These are phyloP conservation scores for Morone saxatilis DNA, from an alignment of 2,113 vertebrate species.

Conservation along the genomic window DNA sequence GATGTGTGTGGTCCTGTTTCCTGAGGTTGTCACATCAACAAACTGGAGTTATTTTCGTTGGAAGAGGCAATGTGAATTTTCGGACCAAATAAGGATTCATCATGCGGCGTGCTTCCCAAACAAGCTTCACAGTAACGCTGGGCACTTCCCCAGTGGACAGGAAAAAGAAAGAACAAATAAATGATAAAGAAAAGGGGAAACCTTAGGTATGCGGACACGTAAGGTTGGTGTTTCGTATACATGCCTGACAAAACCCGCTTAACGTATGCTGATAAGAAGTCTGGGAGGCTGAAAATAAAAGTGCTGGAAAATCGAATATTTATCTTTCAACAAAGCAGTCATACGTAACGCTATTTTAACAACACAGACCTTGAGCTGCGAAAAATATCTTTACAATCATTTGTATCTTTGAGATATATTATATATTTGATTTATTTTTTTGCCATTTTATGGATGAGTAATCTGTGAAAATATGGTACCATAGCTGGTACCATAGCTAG, in stretches of 20 bases:
- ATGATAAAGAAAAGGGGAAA: constrained; percentile 32
- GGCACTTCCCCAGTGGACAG: constrained; percentile 45
- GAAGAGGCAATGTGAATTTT: constrained; percentile 76
- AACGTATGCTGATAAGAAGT: constrained; percentile 54
- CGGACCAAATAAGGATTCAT: constrained; percentile 85
- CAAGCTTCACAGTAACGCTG: constrained; percentile 35
- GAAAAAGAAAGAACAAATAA: constrained; percentile 49
- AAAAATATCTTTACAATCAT: constrained; percentile 21
- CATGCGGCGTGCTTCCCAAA: constrained; percentile 50
- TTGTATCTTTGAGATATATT: neutral
- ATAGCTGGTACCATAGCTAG: constrained; percentile 20
- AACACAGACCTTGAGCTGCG: constrained; percentile 18
- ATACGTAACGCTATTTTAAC: constrained; percentile 26
- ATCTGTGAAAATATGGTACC: constrained; percentile 2
- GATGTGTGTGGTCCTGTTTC: constrained; percentile 83
- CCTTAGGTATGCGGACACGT: constrained; percentile 36
- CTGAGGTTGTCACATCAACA: constrained; percentile 81
- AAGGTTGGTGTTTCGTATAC: constrained; percentile 58
- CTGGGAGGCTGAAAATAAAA: constrained; percentile 34
- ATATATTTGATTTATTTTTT: neutral
- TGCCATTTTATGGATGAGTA: neutral
- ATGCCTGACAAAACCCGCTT: constrained; percentile 40
- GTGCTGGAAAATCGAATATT: constrained; percentile 31
- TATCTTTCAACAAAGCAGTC: constrained; percentile 46
- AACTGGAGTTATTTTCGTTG: constrained; percentile 83